Conservation (phyloP, 2,113 vertebrate genomes). For the Beaufortia kweichowensis region DNA sequence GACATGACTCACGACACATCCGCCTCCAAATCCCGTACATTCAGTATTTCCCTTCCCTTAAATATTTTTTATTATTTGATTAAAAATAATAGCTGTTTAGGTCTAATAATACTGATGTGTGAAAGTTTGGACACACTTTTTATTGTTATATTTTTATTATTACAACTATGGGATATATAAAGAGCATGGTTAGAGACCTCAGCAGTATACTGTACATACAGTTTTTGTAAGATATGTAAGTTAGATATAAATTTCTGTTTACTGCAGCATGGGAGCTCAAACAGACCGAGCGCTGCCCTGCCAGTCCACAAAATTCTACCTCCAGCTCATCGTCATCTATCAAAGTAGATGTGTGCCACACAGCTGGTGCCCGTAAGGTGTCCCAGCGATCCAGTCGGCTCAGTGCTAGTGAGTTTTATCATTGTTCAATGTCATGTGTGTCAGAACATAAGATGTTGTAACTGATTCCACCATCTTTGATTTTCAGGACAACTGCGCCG, state of each 20-base stretch:
- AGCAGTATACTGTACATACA: no score
- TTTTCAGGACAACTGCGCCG: conserved; percentile 89
- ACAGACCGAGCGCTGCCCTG: conserved; percentile 68
- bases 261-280: conserved; percentile 78
- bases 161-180: no score
- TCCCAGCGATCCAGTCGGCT: conserved; percentile 87
- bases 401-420: conserved; percentile 80
- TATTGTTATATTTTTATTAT: no score
- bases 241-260: conserved; percentile 4
- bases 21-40: conserved; percentile 77
- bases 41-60: no score
- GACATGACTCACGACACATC: conserved; percentile 70
- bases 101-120: no score
- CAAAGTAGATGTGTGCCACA: conserved; percentile 79
- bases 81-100: neutral
- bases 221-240: neutral
- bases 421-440: neutral
- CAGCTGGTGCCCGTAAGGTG: conserved; percentile 81
- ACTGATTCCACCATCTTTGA: conserved; percentile 16
- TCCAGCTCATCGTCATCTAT: conserved; percentile 73
- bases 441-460: neutral
- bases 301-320: conserved; percentile 76
- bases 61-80: neutral
- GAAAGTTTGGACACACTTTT: neutral
- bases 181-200: no score